Conservation (phyloP, 2,113 vertebrate species). For the Semnornis frantzii region DNA sequence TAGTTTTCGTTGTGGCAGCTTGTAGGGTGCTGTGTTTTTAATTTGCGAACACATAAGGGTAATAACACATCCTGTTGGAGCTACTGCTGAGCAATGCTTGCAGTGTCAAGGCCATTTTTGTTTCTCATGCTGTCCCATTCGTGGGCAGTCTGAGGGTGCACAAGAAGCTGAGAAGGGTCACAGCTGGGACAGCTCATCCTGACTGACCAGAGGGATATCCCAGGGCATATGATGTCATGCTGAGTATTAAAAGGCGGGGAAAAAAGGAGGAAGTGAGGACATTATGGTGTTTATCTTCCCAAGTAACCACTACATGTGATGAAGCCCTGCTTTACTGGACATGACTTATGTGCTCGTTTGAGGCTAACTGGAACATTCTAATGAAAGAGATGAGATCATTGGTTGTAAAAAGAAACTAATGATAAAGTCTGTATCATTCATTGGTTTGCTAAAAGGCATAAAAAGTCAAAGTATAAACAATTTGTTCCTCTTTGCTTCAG, state of each 20-base stretch:
- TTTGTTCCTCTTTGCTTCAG: no score
- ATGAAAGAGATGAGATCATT: no score
- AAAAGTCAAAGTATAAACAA: no score
- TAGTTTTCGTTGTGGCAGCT: not conserved
- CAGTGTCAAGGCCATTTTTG: not conserved
- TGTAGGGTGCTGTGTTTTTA: not conserved
- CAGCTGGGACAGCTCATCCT: not conserved
- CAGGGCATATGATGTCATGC: rapidly evolving
- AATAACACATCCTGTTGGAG: not conserved
- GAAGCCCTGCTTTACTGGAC: not conserved
- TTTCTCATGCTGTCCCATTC: not conserved
- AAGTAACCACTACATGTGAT: not conserved
- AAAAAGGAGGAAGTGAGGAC: not conserved
- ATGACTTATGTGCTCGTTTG: not conserved
- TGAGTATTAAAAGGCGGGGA: not conserved
- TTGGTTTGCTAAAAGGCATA: no score
- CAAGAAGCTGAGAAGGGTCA: not conserved
- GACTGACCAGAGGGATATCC: not conserved
- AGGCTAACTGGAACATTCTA: no score
- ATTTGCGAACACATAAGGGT: not conserved
- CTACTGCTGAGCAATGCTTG: not conserved
- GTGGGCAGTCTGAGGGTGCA: not conserved
- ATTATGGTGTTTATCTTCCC: not conserved
- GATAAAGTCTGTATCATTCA: no score
- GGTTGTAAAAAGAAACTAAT: no score